A percentile compares a stretch with the other conserved stretches of the same genome.
These are phyloP conservation scores for Oriolus oriolus DNA, from an alignment of 2,113 vertebrate genomes.

Conservation along the genomic window DNA sequence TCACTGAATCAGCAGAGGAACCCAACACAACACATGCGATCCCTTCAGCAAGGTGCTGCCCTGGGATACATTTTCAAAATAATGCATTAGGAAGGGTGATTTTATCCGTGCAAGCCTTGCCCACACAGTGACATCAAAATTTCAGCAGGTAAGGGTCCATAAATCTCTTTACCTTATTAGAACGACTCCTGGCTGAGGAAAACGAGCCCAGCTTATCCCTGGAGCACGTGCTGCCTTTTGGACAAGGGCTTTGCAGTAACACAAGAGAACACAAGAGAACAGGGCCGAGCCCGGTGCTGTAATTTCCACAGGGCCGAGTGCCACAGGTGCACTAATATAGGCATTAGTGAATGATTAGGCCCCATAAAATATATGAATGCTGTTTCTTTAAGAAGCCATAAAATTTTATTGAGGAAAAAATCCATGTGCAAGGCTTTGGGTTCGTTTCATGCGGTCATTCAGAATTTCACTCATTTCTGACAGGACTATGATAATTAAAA, in stretches of 20 bases:
- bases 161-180: slow-evolving; percentile 26
- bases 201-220: neutral
- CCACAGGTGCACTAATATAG: slow-evolving; percentile 74
- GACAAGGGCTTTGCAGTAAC: slow-evolving; percentile 33
- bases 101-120: neutral
- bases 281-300: neutral
- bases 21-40: neutral
- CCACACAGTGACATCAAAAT: neutral
- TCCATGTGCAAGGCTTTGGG: slow-evolving; percentile 33
- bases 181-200: neutral
- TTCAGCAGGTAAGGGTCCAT: neutral
- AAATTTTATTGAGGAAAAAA: slow-evolving; percentile 64
- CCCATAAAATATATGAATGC: slow-evolving; percentile 52
- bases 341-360: slow-evolving; percentile 71
- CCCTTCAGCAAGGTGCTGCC: neutral
- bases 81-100: neutral
- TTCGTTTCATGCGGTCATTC: slow-evolving; percentile 59
- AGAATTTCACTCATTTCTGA: slow-evolving; percentile 63
- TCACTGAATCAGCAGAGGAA: neutral
- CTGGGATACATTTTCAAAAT: rapidly evolving
- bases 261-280: neutral
- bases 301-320: slow-evolving; percentile 59
- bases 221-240: neutral
- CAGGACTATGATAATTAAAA: slow-evolving; percentile 63
- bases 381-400: slow-evolving; percentile 61